Percentiles rank a stretch among this genome's conserved stretches.
Conservation (phyloP, 53 echinoderm and acorn worm genomes). For the Echinarachnius parma region DNA sequence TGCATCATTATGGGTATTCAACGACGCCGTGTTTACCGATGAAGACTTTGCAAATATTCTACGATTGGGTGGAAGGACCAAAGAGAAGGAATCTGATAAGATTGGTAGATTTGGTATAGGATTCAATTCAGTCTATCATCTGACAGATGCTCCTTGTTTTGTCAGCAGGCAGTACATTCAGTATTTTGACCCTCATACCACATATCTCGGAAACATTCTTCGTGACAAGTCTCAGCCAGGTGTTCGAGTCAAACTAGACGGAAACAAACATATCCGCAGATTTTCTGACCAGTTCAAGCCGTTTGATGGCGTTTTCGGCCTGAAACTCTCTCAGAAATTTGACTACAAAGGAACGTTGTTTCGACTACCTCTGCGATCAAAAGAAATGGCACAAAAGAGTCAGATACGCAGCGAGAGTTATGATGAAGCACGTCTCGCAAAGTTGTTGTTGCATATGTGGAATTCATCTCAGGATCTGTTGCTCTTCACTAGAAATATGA, state of each 20-base stretch:
- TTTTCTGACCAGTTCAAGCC: slow-evolving; percentile 82
- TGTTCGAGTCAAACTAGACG: slow-evolving; percentile 54
- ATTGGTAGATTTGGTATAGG: slow-evolving; percentile 87
- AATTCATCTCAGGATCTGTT: slow-evolving; percentile 56
- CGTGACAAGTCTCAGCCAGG: slow-evolving; percentile 51
- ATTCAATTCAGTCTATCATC: slow-evolving; percentile 85
- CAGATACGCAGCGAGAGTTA: slow-evolving; percentile 50
- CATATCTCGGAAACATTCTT: slow-evolving; percentile 49
- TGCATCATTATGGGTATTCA: slow-evolving; percentile 84
- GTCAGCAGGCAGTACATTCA: slow-evolving; percentile 63
- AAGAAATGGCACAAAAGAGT: slow-evolving; percentile 4
- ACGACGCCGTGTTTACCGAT: slow-evolving; percentile 67
- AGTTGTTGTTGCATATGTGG: slow-evolving; percentile 44
- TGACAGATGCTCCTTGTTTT: slow-evolving; percentile 86
- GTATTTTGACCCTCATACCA: slow-evolving; percentile 74
- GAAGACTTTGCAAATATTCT: slow-evolving; percentile 74
- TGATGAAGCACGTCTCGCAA: slow-evolving; percentile 38
- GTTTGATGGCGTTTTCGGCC: slow-evolving; percentile 72
- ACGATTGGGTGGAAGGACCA: slow-evolving; percentile 66
- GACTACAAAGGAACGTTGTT: slow-evolving; percentile 65
- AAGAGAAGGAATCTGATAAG: slow-evolving; percentile 64
- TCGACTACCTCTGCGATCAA: slow-evolving; percentile 67
- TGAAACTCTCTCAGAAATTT: no score
- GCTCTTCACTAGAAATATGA: slow-evolving; percentile 71
- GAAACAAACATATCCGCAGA: slow-evolving; percentile 36